Percentiles rank a stretch among this genome's conserved stretches.
These are phyloP conservation scores for Pagrus major DNA, from an alignment of 2,113 vertebrate genomes.

Conservation along the genomic window DNA sequence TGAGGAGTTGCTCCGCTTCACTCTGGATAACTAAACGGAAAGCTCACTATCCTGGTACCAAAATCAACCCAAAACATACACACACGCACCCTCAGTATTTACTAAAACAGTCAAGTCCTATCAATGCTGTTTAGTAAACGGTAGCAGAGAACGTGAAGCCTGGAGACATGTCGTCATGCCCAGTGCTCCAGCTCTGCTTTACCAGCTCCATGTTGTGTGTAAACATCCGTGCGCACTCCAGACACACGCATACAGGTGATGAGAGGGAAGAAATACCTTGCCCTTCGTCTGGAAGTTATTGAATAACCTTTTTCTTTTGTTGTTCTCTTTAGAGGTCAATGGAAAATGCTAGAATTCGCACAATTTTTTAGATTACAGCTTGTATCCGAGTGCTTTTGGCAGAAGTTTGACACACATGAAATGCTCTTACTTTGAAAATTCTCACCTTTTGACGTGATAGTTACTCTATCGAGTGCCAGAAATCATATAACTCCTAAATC, in stretches of 20 bases:
- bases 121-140: conserved; percentile 86
- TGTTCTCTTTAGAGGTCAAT: conserved; percentile 57
- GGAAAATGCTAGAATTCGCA: conserved; percentile 15
- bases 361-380: background rate
- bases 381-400: background rate
- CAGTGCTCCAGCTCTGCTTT: conserved; percentile 60
- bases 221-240: conserved; percentile 83
- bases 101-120: conserved; percentile 84
- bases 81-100: conserved; percentile 76
- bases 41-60: conserved; percentile 66
- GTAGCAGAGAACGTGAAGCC: conserved; percentile 72
- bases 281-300: conserved; percentile 48
- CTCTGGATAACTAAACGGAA: conserved; percentile 41
- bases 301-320: conserved; percentile 43
- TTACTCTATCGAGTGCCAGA: background rate
- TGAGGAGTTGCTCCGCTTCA: conserved; percentile 3
- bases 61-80: conserved; percentile 78
- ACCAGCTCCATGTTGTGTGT: conserved; percentile 79
- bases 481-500: background rate
- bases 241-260: conserved; percentile 76
- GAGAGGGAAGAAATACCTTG: conserved; percentile 57
- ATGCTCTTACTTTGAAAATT: background rate
- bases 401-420: background rate
- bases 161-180: conserved; percentile 79
- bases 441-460: background rate